These are phyloP conservation scores for Xestia rhomboidea DNA, from an alignment of 2,888 invertebrate species.

Conservation along the genomic window DNA sequence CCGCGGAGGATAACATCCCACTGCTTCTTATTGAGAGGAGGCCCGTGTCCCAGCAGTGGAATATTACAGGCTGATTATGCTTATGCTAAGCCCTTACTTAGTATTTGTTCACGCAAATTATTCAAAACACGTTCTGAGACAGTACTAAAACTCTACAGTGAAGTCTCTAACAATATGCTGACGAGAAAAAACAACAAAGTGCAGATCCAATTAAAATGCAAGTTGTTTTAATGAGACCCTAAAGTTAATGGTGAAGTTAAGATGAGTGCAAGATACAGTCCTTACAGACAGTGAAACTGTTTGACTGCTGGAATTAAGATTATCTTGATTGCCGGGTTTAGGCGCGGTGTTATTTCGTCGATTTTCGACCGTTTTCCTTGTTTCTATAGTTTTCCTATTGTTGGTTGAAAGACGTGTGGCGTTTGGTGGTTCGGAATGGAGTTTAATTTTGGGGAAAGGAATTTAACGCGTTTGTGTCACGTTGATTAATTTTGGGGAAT, in stretches of 20 bases:
- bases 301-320: conserved; percentile 60
- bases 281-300: conserved; percentile 61
- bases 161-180: not conserved
- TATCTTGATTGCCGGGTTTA: conserved; percentile 55
- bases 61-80: not conserved
- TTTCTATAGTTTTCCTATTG: conserved; percentile 29
- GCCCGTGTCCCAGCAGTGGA: not conserved
- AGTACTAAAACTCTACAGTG: not conserved
- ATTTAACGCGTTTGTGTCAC: conserved; percentile 16
- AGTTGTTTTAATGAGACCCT: conserved; percentile 58
- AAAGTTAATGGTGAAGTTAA: conserved; percentile 57
- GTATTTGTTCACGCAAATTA: not conserved
- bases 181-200: conserved; percentile 1
- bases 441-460: conserved; percentile 18
- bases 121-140: not conserved
- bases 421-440: conserved; percentile 16
- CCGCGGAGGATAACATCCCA: not conserved
- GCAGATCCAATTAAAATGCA: conserved; percentile 63
- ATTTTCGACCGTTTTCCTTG: conserved; percentile 48
- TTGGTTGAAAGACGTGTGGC: conserved; percentile 30
- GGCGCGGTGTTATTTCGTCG: conserved; percentile 28
- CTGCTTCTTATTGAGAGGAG: not conserved
- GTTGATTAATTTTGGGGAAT: conserved; percentile 21
- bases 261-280: conserved; percentile 60
- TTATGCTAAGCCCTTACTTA: not conserved